A percentile compares a stretch with the other conserved stretches of the same genome.
These are phyloP conservation scores for Clarias gariepinus DNA, from an alignment of 2,113 vertebrate genomes.

Conservation along the genomic window DNA sequence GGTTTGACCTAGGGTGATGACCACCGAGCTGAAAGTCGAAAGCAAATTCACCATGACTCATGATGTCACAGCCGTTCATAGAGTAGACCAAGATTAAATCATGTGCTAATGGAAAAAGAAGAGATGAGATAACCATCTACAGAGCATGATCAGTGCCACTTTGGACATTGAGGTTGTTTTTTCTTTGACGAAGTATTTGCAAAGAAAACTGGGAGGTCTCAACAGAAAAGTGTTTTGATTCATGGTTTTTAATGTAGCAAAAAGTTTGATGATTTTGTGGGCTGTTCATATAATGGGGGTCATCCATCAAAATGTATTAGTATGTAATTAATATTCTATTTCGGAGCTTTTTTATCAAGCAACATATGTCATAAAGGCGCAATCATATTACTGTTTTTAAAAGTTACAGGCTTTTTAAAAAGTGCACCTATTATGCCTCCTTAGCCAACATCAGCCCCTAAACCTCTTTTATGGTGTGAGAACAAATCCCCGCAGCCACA, in stretches of 20 bases:
- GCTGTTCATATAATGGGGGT: neutral
- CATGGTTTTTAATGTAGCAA: neutral
- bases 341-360: neutral
- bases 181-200: neutral
- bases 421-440: too few species aligned
- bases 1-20: constrained; percentile 17
- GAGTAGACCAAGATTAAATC: neutral
- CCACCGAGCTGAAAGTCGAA: neutral
- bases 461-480: too few species aligned
- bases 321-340: neutral
- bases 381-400: neutral
- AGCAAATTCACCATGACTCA: neutral
- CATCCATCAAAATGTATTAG: neutral
- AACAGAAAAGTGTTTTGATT: neutral
- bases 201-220: neutral
- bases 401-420: neutral
- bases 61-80: neutral
- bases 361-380: neutral
- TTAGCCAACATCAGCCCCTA: too few species aligned
- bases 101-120: neutral
- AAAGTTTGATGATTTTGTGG: neutral
- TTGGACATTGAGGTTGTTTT: neutral
- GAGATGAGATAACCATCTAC: constrained; percentile 22
- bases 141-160: neutral
- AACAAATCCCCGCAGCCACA: too few species aligned